Evolutionary conservation across 2,113 vertebrate genomes (phyloP), one percentile per base, ranked within the genome.

Genomic region (Sinocyclocheilus anshuiensis): DNA sequence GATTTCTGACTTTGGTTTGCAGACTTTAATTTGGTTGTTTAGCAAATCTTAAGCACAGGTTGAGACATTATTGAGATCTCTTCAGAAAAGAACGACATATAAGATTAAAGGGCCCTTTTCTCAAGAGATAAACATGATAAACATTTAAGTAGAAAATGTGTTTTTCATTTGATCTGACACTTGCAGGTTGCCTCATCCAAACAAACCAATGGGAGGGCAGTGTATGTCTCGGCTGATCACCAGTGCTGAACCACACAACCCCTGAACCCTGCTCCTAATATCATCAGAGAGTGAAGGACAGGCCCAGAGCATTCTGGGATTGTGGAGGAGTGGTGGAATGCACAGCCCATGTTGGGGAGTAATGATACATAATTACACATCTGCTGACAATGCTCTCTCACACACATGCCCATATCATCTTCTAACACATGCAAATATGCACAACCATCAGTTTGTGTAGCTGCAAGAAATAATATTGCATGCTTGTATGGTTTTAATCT

Each of bases 281-380:
- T 72, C 50, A 39, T 36, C 75, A 11, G 48, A 48, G 48, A 77
- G 45, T 26, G 45, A 76, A 76, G 74, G 74, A 18, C 48, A 36
- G 16, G 6, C 50, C 50, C 8, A 74, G 18, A 57, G 82, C 33
- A 53, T 77, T 61, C 57, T 86, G 76, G 84, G 76, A 86, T 75
- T 80, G 85, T 81, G 85, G 78, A 86, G 85, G 78, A 86, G 67
- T 81, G 78, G 22, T 86, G 84, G 84, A 86, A 86, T 86, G 84
- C 84, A 72, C 48, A 57, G 24, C 36, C n/a, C 39, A 74, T 83
- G 81, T 83, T 74, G 29, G 67, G 81, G 81, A 78, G 59, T 86
- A 81, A 81, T 86, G 77, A 86, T 81, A 86, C 78, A 86, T 86
- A 86, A 81, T 86, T 75, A 63, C 85, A 86, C 77, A 81, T 81